phyloP scores from a whole-genome alignment of 1,140 invertebrate genomes.

The Heliothis subflexa region DNA sequence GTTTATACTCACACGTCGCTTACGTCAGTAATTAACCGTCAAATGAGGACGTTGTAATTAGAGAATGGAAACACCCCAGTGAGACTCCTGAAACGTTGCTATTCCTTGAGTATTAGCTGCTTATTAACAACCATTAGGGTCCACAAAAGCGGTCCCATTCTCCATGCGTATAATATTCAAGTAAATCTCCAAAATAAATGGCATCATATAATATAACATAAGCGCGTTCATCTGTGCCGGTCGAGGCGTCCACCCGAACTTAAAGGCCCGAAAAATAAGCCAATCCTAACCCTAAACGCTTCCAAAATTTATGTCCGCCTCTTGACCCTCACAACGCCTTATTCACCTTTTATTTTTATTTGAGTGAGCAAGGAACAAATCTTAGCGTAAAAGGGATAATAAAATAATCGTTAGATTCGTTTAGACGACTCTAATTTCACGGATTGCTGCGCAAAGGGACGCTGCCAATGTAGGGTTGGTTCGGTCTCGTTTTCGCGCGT shows the following conservation, averaged over 20 bases:
- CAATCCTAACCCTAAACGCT: conserved; percentile 73
- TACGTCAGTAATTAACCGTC: too few relatives aligned
- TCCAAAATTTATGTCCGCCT: conserved; percentile 76
- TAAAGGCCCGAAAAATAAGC: conserved; percentile 81
- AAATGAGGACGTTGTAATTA: too few relatives aligned
- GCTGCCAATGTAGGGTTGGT: conserved; percentile 65
- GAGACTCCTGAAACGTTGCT: background rate
- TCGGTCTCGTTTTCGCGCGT: conserved; percentile 51
- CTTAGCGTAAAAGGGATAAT: conserved; percentile 86
- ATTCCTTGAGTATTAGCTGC: background rate
- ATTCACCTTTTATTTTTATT: conserved; percentile 86
- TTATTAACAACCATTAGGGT: background rate
- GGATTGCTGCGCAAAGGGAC: conserved; percentile 83
- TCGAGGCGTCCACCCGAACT: conserved; percentile 54
- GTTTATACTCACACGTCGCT: too few relatives aligned
- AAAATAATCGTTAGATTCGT: conserved; percentile 86
- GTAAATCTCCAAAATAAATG: conserved; percentile 34
- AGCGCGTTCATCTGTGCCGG: conserved; percentile 37
- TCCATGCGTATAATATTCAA: background rate
- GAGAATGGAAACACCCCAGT: too few relatives aligned
- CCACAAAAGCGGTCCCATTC: background rate
- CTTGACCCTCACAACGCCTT: conserved; percentile 82
- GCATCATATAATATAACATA: conserved; percentile 9
- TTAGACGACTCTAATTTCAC: conserved; percentile 86
- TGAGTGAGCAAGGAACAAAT: conserved; percentile 86